phyloP scores from a whole-genome alignment of 1,140 invertebrate species.

The Drosophila littoralis region DNA sequence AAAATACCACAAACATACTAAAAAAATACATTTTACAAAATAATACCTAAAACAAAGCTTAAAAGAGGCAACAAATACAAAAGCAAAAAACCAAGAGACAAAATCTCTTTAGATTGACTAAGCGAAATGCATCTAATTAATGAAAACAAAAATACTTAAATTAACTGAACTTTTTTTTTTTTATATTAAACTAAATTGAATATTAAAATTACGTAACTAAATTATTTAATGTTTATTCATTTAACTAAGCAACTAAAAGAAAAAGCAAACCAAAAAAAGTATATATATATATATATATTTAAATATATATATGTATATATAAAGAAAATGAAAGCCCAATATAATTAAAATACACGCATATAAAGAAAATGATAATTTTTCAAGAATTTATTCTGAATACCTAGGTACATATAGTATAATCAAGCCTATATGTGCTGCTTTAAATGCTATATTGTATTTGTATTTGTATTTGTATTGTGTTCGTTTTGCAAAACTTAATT shows the following conservation, averaged over 20 bases:
- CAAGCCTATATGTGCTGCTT: slow-evolving; percentile 8
- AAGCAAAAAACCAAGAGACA: slow-evolving; percentile 51
- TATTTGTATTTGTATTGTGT: slow-evolving; percentile 71
- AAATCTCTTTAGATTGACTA: slow-evolving; percentile 68
- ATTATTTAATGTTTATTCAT: slow-evolving; percentile 80
- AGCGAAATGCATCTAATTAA: slow-evolving; percentile 23
- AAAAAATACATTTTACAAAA: background rate
- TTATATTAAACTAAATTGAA: slow-evolving; percentile 70
- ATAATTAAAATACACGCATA: slow-evolving; percentile 32
- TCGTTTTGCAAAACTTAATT: slow-evolving; percentile 61
- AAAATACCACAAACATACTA: slow-evolving; percentile 36
- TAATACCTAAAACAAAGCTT: slow-evolving; percentile 62
- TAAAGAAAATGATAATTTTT: slow-evolving; percentile 42
- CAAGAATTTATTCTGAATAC: slow-evolving; percentile 22
- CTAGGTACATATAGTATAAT: slow-evolving; percentile 2
- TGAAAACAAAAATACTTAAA: slow-evolving; percentile 39
- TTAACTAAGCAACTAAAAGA: slow-evolving; percentile 54
- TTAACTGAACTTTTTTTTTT: slow-evolving; percentile 62
- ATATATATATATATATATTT: background rate
- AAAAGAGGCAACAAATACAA: slow-evolving; percentile 65
- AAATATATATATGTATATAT: too few species aligned
- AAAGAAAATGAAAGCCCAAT: slow-evolving; percentile 16
- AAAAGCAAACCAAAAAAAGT: slow-evolving; percentile 20
- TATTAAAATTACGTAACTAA: slow-evolving; percentile 74
- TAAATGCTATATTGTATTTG: slow-evolving; percentile 49